Conservation (phyloP, 1,140 invertebrate genomes). For the Melitaea cinxia region DNA sequence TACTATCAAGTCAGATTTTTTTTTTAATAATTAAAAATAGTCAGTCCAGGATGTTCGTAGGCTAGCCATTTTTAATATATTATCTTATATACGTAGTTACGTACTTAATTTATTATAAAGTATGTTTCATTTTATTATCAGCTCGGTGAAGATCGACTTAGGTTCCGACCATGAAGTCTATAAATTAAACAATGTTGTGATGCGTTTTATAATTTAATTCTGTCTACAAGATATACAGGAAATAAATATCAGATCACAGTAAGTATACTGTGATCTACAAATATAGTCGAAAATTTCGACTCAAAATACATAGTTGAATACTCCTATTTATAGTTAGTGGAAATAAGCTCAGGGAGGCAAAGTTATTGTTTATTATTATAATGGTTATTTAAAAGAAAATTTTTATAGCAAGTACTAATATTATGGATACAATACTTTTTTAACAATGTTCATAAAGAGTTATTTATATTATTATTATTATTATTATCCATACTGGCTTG, state of each 20-base stretch:
- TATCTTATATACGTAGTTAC: too few relatives aligned
- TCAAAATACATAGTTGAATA: too few relatives aligned
- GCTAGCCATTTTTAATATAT: too few relatives aligned
- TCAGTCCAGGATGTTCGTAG: too few relatives aligned
- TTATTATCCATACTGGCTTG: not conserved
- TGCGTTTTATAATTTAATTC: conserved; percentile 4
- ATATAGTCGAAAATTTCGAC: too few relatives aligned
- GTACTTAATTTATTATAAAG: too few relatives aligned
- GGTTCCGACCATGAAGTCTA: too few relatives aligned
- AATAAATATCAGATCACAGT: conserved; percentile 9
- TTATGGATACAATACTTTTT: not conserved
- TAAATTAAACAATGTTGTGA: conserved; percentile 4
- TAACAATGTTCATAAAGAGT: not conserved
- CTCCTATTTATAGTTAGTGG: not conserved
- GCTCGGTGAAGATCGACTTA: too few relatives aligned
- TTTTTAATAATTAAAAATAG: too few relatives aligned
- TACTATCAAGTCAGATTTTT: too few relatives aligned
- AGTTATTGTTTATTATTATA: not conserved
- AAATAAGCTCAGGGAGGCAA: conserved; percentile 20
- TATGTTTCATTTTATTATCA: too few relatives aligned
- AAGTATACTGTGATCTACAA: not conserved
- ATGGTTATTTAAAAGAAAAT: not conserved
- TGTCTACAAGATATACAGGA: conserved; percentile 16
- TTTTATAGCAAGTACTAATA: not conserved
- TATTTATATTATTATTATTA: not conserved